Conservation (phyloP, 2,888 invertebrate genomes). For the Cyclophora albipunctata region DNA sequence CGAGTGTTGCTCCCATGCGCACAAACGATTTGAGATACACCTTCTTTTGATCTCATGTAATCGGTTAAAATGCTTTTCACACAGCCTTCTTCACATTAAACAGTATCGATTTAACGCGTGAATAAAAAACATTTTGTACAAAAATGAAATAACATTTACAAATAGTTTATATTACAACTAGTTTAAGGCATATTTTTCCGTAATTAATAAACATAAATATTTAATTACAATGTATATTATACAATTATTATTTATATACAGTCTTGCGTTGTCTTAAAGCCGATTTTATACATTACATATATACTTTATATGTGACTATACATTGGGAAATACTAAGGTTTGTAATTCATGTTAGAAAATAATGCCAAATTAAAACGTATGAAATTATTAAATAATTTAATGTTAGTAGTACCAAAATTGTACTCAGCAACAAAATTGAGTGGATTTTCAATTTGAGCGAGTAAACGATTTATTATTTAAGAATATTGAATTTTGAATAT, state of each 20-base stretch:
- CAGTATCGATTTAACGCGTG: constrained; percentile 29
- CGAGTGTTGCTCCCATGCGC: constrained; percentile 32
- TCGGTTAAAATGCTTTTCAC: constrained; percentile 61
- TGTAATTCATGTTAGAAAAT: background rate
- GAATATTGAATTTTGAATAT: no score
- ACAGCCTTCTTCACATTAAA: constrained; percentile 57
- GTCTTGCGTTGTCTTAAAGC: constrained; percentile 69
- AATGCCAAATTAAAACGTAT: background rate
- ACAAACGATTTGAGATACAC: constrained; percentile 29
- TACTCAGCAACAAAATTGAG: no score
- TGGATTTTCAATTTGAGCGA: no score
- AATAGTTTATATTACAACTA: constrained; percentile 37
- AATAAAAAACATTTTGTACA: constrained; percentile 40
- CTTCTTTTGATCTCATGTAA: constrained; percentile 18
- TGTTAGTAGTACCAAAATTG: no score
- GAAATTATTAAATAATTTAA: no score
- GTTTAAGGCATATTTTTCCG: constrained; percentile 58
- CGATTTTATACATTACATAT: constrained; percentile 52
- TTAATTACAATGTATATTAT: constrained; percentile 59
- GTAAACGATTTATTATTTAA: no score
- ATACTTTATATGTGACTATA: constrained; percentile 36
- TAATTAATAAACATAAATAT: constrained; percentile 53
- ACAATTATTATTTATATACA: constrained; percentile 62
- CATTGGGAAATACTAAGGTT: constrained; percentile 16
- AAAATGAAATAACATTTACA: constrained; percentile 41